phyloP scores from a whole-genome alignment of 2,797 vertebrate genomes.

The Parauchenoglanis ngamensis region DNA sequence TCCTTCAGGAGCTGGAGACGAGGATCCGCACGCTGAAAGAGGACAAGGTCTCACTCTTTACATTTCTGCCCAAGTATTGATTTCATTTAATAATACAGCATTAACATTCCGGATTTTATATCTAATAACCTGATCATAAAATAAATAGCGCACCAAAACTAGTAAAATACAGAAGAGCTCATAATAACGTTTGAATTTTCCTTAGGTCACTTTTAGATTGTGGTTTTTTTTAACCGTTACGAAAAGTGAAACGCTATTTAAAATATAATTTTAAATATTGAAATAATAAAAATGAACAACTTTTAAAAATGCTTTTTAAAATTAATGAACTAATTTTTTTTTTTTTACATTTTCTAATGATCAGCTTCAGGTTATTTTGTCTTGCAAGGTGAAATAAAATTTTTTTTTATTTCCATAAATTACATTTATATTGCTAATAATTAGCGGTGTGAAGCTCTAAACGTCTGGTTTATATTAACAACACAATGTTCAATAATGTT shows the following conservation, averaged over 20 bases:
- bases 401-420: neutral
- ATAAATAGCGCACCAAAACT: neutral
- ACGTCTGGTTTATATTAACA: neutral
- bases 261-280: neutral
- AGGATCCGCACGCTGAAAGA: slow-evolving; percentile 92
- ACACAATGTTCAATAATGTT: neutral
- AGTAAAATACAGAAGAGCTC: neutral
- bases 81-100: neutral
- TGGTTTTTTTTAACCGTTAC: neutral
- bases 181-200: neutral
- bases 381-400: neutral
- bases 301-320: neutral
- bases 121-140: neutral
- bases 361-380: neutral
- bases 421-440: neutral
- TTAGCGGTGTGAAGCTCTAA: neutral
- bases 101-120: neutral
- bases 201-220: neutral
- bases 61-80: neutral
- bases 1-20: slow-evolving; percentile 93
- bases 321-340: neutral
- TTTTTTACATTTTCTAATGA: neutral
- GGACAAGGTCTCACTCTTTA: slow-evolving; percentile 83
- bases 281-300: neutral
- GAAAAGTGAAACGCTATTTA: neutral